Base-by-base conservation (phyloP, 2,797 vertebrate genomes). In the Typhlichthys subterraneus region DNA sequence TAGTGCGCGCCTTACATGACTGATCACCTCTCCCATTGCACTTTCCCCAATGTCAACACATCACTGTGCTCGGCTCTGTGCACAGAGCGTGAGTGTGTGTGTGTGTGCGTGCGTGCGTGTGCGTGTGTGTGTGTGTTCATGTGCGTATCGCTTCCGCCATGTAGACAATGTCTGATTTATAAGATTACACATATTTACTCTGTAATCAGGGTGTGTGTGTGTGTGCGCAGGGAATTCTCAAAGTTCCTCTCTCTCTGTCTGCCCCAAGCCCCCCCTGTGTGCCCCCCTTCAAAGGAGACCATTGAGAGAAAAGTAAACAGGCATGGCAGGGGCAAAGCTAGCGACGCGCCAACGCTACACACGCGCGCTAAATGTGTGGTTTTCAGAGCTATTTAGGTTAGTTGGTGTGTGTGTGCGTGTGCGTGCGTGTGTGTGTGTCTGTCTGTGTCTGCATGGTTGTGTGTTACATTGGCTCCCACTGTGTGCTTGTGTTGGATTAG, bases 281-380 rank as follows among this genome's bases (percentile, higher is more conserved):
- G 79, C 69, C 12, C 68, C 72, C 76, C 80, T 91, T 91, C 85
- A 91, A 90, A 90, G 72, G 78, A 80, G 75, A 72, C 87, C 82
- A 90, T 92, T 92, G 90, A 92, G 88, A 81, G 85, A 83, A 88
- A 89, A 87, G 83, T 81, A 90, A 90, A 93, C 85, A 89, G 48
- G 59, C 77, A 80, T 46, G 61, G 70, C 5, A 48, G 73, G 76
- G 79, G 80, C 75, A 80, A 65, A 79, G 74, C 65, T 68, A 68
- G 53, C 59, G 15, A 31, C 50, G 47, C 29, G 8, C 47, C 48
- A 47, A 51, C 8, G 67, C 61, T 47, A 53, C 48, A 65, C 57
- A 61, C 56, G 57, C 60, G 47, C 45, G 2, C 38, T 48, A n/a
- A 12, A 38, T 38, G 5, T 74, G 68, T 71, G 61, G 48, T 67